Evolutionary conservation across 2,888 invertebrate genomes (phyloP).

Genomic region (Agrochola circellaris): DNA sequence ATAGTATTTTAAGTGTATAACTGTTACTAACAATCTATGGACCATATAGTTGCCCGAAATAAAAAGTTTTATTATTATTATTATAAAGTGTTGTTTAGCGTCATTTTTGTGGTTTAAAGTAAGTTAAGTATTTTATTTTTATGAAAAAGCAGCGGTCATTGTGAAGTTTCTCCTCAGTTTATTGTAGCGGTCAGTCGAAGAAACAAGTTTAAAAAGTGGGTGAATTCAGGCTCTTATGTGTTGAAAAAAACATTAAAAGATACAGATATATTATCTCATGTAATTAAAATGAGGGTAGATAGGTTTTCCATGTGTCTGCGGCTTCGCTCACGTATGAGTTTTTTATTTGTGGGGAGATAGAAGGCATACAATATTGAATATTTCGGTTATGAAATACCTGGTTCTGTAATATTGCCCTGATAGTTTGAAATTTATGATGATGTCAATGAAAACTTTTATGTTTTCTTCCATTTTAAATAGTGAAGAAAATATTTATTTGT

Average conservation of each 20-base stretch:
- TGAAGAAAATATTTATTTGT: neutral
- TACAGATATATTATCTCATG: neutral
- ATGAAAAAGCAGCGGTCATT: neutral
- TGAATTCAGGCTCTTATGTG: too few relatives aligned
- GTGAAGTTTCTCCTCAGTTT: neutral
- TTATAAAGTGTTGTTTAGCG: neutral
- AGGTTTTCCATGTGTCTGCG: neutral
- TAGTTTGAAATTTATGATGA: neutral
- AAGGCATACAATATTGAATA: neutral
- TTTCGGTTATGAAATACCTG: neutral
- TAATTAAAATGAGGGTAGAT: neutral
- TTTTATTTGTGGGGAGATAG: neutral
- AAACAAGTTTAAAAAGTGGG: neutral
- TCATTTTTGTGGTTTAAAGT: constrained; percentile 17
- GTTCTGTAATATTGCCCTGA: neutral
- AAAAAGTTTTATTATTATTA: too few relatives aligned
- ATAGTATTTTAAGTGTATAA: too few relatives aligned
- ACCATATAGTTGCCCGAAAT: too few relatives aligned
- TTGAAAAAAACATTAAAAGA: neutral
- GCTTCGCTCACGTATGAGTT: neutral
- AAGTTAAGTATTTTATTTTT: neutral
- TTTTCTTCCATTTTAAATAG: neutral
- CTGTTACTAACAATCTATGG: too few relatives aligned
- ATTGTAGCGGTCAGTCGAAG: neutral
- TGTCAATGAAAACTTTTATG: neutral